These are phyloP conservation scores for Prinia subflava DNA, from an alignment of 2,113 vertebrate genomes.

Conservation along the genomic window DNA sequence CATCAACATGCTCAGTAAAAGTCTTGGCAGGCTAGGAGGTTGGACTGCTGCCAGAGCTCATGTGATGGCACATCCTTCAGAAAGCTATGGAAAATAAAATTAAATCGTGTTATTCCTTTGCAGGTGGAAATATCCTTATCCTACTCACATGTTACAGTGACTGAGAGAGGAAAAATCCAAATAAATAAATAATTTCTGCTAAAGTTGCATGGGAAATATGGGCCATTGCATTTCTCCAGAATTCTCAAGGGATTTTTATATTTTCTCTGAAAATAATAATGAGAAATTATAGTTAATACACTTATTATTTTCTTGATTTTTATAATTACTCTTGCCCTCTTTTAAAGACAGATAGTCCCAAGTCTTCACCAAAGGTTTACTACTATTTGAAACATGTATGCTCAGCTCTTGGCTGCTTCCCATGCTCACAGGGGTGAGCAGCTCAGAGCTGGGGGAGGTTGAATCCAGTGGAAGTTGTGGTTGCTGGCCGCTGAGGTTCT, in stretches of 20 bases:
- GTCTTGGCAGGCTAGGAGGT: background rate
- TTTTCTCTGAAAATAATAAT: background rate
- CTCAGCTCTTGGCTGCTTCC: background rate
- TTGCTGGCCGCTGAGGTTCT: background rate
- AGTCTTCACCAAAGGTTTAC: background rate
- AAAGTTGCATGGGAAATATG: background rate
- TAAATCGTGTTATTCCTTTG: background rate
- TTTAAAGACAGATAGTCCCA: background rate
- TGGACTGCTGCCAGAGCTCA: background rate
- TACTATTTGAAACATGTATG: rapidly evolving
- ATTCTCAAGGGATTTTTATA: background rate
- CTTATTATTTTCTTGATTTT: background rate
- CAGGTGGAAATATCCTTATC: background rate
- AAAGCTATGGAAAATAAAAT: background rate
- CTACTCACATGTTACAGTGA: background rate
- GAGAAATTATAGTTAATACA: background rate
- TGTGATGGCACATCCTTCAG: background rate
- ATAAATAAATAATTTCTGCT: background rate
- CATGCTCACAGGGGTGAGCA: background rate
- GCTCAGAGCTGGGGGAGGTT: background rate
- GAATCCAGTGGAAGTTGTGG: background rate
- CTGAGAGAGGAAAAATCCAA: background rate
- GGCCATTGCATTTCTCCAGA: background rate
- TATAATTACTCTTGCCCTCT: background rate
- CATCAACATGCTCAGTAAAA: background rate